Evolutionary conservation across 2,888 invertebrate genomes (phyloP), one percentile per base, ranked within the genome.

Genomic region (Drosophila anomalata): DNA sequence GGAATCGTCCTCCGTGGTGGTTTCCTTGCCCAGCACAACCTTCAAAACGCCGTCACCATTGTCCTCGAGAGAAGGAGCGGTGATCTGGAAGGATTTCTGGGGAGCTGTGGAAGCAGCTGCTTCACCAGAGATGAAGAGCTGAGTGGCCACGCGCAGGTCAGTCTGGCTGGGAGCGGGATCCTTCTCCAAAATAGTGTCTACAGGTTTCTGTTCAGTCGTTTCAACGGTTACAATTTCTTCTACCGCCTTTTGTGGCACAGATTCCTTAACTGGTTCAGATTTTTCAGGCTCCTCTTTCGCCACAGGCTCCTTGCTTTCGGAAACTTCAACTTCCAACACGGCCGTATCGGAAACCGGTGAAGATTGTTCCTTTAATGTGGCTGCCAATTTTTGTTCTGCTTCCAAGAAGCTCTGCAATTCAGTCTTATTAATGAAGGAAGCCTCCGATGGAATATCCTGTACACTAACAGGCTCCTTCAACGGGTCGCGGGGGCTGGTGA

Each of bases 61-160:
- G 11, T 88, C 79, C 79, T 92, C 92, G 63, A 93, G 91, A 66
- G 93, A 92, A 22, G 91, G 82, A n/a, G 92, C 90, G 2, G 90
- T 84, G 31, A 92, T 83, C 53, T 88, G 88, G 33, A 90, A 85
- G 2, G 78, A 74, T 73, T 89, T 87, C 3, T 82, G 83, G 9
- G 89, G 87, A 0, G 87, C 78, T 17, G 69, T 62, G 12, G 79
- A 51, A 2, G 83, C 73, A 3, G 76, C 77, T 2, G 83, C 79
- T 75, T 92, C 92, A 14, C 89, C 90, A 20, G 89, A 72, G 46
- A 92, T 90, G 48, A 92, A 91, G 2, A 91, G 77, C 65, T 91
- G 89, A 0, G 91, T 91, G 4, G 89, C 87, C 2, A 87, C 73
- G 5, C 86, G 88, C 2, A 90, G 52, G 53, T 90, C 90, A 3